Percentiles rank a stretch among this genome's conserved stretches.
These are phyloP conservation scores for Coreius guichenoti DNA, from an alignment of 2,797 vertebrate genomes.

Conservation along the genomic window DNA sequence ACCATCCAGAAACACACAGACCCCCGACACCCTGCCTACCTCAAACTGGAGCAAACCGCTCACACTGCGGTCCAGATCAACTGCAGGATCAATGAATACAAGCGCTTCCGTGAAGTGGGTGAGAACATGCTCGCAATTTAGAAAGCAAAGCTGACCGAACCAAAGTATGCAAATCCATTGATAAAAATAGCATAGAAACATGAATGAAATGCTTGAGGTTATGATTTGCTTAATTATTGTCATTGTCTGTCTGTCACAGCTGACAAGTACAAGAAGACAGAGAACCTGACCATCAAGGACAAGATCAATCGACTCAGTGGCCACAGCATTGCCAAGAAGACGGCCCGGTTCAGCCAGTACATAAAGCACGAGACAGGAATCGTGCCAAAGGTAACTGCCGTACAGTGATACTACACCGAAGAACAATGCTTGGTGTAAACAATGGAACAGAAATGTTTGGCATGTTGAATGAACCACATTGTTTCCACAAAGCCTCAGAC, in stretches of 20 bases:
- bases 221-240: not conserved
- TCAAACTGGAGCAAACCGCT: slow-evolving; percentile 78
- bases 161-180: not conserved
- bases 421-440: slow-evolving; percentile 28
- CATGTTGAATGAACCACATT: not conserved
- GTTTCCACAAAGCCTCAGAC: not conserved
- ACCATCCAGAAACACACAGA: slow-evolving; percentile 91
- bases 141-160: not conserved
- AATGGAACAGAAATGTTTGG: not conserved
- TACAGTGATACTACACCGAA: not conserved
- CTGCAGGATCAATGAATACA: slow-evolving; percentile 93
- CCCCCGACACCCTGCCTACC: slow-evolving; percentile 70
- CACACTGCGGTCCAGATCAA: slow-evolving; percentile 85
- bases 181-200: not conserved
- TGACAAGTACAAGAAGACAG: slow-evolving; percentile 90
- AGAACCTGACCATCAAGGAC: slow-evolving; percentile 87
- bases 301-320: slow-evolving; percentile 89
- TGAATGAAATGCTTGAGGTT: not conserved
- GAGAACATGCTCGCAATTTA: slow-evolving; percentile 65
- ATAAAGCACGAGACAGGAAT: slow-evolving; percentile 93
- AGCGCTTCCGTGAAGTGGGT: slow-evolving; percentile 95
- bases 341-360: slow-evolving; percentile 86
- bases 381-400: slow-evolving; percentile 79
- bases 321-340: slow-evolving; percentile 95
- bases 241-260: slow-evolving; percentile 71